Evolutionary conservation across 2,113 vertebrate genomes (phyloP).

Genomic region (Heterochromis multidens): DNA sequence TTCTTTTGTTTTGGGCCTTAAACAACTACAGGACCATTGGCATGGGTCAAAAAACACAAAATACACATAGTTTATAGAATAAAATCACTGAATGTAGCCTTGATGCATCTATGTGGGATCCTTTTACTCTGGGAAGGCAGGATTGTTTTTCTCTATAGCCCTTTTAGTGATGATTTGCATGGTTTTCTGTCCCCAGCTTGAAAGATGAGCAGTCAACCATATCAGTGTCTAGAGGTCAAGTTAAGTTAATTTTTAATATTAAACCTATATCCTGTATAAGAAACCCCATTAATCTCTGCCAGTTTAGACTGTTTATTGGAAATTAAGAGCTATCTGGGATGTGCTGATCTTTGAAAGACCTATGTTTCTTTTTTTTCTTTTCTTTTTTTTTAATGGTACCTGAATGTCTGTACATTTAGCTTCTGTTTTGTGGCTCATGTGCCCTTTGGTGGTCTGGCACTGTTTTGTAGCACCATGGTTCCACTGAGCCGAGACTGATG

Average conservation of each 20-base stretch:
- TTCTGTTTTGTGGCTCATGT: background rate
- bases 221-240: slow-evolving; percentile 38
- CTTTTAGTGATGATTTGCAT: slow-evolving; percentile 59
- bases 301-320: background rate
- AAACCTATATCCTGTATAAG: background rate
- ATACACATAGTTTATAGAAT: background rate
- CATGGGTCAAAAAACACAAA: background rate
- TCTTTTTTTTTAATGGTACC: background rate
- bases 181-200: slow-evolving; percentile 22
- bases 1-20: background rate
- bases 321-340: background rate
- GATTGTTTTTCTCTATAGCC: slow-evolving; percentile 34
- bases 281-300: background rate
- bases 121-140: slow-evolving; percentile 14
- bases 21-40: background rate
- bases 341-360: background rate
- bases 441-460: background rate
- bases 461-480: slow-evolving; percentile 9
- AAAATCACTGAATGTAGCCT: background rate
- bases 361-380: background rate
- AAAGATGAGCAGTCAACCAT: slow-evolving; percentile 54
- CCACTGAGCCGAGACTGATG: slow-evolving; percentile 27
- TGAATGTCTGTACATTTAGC: background rate
- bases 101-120: background rate
- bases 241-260: background rate